Conservation (phyloP, 1,140 invertebrate genomes). For the Papilio polytes region DNA sequence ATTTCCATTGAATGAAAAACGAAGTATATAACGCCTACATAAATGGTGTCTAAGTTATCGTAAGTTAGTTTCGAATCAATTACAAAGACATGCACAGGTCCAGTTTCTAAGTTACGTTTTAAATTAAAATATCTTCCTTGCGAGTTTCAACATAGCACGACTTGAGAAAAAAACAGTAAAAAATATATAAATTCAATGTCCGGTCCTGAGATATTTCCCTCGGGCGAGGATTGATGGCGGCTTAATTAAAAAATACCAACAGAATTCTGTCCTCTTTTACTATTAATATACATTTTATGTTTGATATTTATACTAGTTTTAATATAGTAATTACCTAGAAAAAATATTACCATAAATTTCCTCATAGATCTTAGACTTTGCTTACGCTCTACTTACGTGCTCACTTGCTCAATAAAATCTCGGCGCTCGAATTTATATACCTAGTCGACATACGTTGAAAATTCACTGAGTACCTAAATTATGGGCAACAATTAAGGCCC, state of each 20-base stretch:
- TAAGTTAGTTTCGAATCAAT: too few relatives aligned
- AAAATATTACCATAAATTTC: too few relatives aligned
- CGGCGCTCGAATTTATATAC: too few relatives aligned
- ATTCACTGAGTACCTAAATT: too few relatives aligned
- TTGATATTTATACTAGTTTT: not conserved
- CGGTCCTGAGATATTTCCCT: conserved; percentile 18
- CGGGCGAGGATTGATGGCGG: conserved; percentile 17
- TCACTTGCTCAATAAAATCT: too few relatives aligned
- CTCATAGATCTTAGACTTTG: too few relatives aligned
- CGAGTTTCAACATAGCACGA: not conserved
- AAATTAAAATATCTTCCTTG: conserved; percentile 13
- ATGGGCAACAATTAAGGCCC: too few relatives aligned
- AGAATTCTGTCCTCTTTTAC: not conserved
- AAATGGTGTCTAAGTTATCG: too few relatives aligned
- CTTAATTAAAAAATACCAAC: conserved; percentile 8
- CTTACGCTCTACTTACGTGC: too few relatives aligned
- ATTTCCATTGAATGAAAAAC: not conserved
- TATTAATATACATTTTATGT: not conserved
- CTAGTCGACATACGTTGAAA: too few relatives aligned
- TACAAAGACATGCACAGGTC: too few relatives aligned
- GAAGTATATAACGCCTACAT: not conserved
- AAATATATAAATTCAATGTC: conserved; percentile 20
- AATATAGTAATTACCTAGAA: not conserved
- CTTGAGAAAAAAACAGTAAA: not conserved
- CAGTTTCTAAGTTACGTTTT: not conserved